Conservation (phyloP, 37 sponge, comb jelly and placozoan species). For the Diacarnus erythraeanus region DNA sequence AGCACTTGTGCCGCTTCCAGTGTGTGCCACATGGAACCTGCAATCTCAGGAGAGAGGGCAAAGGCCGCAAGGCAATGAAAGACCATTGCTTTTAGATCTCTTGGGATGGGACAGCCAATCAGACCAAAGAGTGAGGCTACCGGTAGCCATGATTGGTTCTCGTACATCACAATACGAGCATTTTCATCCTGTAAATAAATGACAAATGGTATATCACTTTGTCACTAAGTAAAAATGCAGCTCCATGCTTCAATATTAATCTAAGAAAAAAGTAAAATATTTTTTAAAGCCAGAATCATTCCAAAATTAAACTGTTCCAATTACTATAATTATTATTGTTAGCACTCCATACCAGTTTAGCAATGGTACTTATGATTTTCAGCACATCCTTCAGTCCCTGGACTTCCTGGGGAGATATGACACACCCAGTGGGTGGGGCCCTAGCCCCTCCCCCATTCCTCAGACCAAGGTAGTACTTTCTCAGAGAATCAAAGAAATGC, state of each 20-base stretch:
- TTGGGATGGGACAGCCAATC: constrained; percentile 85
- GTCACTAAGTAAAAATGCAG: no score
- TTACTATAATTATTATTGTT: no score
- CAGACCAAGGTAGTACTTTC: constrained; percentile 80
- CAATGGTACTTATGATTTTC: constrained; percentile 60
- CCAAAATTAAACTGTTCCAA: no score
- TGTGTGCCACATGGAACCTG: constrained; percentile 71
- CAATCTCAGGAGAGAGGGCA: constrained; percentile 85
- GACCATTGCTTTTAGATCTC: constrained; percentile 83
- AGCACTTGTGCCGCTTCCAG: constrained; percentile 74
- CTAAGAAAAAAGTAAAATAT: no score
- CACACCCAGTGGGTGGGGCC: constrained; percentile 50
- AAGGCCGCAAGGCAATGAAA: constrained; percentile 80
- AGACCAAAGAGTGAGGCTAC: constrained; percentile 85
- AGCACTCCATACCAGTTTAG: constrained; percentile 30
- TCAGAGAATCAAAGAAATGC: constrained; percentile 92
- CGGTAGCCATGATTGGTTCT: constrained; percentile 80
- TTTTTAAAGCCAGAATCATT: no score
- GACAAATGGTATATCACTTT: no score
- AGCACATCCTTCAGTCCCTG: constrained; percentile 85
- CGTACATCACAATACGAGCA: constrained; percentile 84
- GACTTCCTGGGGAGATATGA: constrained; percentile 83
- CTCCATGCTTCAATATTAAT: no score
- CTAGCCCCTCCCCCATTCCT: constrained; percentile 29
- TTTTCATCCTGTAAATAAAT: constrained; percentile 62